These are phyloP conservation scores for Coregonus suidteri DNA, from an alignment of 2,797 vertebrate genomes.

Conservation along the genomic window DNA sequence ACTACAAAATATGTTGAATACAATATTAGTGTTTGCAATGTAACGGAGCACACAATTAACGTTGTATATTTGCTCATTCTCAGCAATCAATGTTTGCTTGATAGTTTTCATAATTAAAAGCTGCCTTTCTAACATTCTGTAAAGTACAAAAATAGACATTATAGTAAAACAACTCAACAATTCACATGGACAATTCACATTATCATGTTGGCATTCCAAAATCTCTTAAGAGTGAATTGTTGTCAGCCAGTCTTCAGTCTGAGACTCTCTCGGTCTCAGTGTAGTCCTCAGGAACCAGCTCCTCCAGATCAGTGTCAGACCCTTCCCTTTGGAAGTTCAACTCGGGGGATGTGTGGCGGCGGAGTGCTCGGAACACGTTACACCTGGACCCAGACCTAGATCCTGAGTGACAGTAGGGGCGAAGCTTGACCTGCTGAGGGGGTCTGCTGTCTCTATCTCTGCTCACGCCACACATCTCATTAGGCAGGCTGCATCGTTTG, in stretches of 20 bases:
- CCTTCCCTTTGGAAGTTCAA: slow-evolving; percentile 11
- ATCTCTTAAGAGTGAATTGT: background rate
- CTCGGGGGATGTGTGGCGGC: background rate
- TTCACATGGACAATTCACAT: background rate
- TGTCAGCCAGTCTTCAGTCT: background rate
- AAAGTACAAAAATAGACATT: background rate
- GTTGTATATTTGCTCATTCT: background rate
- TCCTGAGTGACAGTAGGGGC: background rate
- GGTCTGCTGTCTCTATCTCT: background rate
- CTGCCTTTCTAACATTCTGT: background rate
- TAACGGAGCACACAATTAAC: background rate
- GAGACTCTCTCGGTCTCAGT: background rate
- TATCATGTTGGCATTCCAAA: background rate
- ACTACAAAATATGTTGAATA: too few species aligned
- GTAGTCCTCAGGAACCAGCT: slow-evolving; percentile 9
- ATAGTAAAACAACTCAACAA: background rate
- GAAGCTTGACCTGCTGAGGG: background rate
- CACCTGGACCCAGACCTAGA: background rate
- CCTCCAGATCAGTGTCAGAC: slow-evolving; percentile 12
- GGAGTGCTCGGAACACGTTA: slow-evolving; percentile 18
- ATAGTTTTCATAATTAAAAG: background rate
- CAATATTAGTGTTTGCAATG: background rate
- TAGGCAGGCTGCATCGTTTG: background rate
- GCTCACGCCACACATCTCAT: background rate
- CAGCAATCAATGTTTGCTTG: background rate